These are phyloP conservation scores for Drosophila murphyi DNA, from an alignment of 1,140 invertebrate genomes.

Conservation along the genomic window DNA sequence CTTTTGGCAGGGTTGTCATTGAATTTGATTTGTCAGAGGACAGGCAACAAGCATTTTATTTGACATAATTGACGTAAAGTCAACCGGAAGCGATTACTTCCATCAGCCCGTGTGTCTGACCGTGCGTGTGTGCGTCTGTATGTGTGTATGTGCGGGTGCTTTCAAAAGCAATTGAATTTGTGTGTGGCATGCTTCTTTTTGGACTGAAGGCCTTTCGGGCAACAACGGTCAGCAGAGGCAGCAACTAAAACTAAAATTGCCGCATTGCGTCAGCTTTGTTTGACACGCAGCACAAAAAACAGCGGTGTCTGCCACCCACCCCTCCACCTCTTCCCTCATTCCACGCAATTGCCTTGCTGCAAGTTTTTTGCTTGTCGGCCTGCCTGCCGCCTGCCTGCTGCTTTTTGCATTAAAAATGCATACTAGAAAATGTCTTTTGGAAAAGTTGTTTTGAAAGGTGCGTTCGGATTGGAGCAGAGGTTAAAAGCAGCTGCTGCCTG, in stretches of 20 bases:
- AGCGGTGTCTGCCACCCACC: slow-evolving; percentile 13
- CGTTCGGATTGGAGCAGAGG: slow-evolving; percentile 14
- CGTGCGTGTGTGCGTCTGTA: slow-evolving; percentile 18
- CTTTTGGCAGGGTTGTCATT: slow-evolving; percentile 31
- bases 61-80: slow-evolving; percentile 78
- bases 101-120: slow-evolving; percentile 16
- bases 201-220: not conserved
- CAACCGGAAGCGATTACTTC: slow-evolving; percentile 76
- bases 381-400: slow-evolving; percentile 1
- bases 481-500: slow-evolving; percentile 3
- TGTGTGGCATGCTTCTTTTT: slow-evolving; percentile 32
- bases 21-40: slow-evolving; percentile 49
- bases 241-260: slow-evolving; percentile 48
- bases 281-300: slow-evolving; percentile 33
- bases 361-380: slow-evolving; percentile 27
- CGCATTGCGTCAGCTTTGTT: slow-evolving; percentile 70
- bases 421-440: slow-evolving; percentile 43
- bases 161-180: slow-evolving; percentile 70
- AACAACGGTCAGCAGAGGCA: slow-evolving; percentile 36
- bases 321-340: not conserved
- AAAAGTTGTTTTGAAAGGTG: slow-evolving; percentile 52
- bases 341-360: slow-evolving; percentile 42
- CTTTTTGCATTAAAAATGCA: slow-evolving; percentile 78
- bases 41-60: slow-evolving; percentile 55
- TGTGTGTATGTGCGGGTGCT: slow-evolving; percentile 29